Evolutionary conservation across 2,797 vertebrate species (phyloP).

Genomic region (Knipowitschia caucasica): DNA sequence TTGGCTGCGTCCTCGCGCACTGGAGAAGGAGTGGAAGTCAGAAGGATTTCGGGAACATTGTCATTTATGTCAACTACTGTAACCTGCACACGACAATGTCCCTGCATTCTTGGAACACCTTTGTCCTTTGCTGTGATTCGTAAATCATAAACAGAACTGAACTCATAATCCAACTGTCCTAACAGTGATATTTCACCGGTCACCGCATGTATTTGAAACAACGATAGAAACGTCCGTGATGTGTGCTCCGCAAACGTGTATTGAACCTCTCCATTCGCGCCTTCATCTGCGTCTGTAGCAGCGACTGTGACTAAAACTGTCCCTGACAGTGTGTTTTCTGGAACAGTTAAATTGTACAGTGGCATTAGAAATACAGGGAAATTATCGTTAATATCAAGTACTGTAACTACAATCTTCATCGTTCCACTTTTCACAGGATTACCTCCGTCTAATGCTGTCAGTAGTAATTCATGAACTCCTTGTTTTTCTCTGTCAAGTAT

Average conservation of each 20-base stretch:
- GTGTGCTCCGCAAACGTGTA: constrained; percentile 55
- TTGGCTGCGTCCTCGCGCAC: constrained; percentile 53
- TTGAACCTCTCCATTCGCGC: constrained; percentile 54
- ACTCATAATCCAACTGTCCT: constrained; percentile 68
- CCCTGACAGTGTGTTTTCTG: constrained; percentile 52
- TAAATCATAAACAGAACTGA: constrained; percentile 51
- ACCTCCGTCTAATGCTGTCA: constrained; percentile 67
- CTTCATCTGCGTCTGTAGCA: constrained; percentile 63
- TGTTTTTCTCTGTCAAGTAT: constrained; percentile 60
- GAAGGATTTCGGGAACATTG: constrained; percentile 59
- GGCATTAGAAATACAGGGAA: constrained; percentile 42
- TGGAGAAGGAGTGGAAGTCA: constrained; percentile 52
- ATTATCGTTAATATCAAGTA: constrained; percentile 64
- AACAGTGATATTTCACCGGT: constrained; percentile 58
- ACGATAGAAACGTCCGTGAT: constrained; percentile 37
- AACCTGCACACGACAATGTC: constrained; percentile 58
- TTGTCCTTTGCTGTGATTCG: constrained; percentile 57
- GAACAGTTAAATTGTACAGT: not conserved
- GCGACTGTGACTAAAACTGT: constrained; percentile 37
- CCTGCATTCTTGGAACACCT: constrained; percentile 59
- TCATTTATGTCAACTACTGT: constrained; percentile 64
- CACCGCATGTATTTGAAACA: constrained; percentile 37
- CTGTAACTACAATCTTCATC: constrained; percentile 49
- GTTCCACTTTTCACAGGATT: constrained; percentile 57
- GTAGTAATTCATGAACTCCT: constrained; percentile 47